Conservation (phyloP, 2,113 vertebrate species). For the Mesocricetus auratus region DNA sequence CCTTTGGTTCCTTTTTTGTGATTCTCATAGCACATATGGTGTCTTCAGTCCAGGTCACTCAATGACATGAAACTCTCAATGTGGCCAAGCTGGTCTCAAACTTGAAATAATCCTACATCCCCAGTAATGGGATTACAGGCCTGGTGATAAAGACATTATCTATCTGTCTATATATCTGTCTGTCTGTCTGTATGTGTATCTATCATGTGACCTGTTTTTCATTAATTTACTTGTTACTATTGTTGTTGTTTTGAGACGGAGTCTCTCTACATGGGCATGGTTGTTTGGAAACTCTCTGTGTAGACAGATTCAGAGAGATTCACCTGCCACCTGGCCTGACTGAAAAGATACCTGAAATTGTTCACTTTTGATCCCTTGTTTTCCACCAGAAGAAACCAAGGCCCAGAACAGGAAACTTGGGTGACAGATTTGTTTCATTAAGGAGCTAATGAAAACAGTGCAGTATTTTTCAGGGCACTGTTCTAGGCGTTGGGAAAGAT, state of each 20-base stretch:
- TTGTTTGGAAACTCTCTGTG: neutral
- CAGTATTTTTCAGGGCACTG: neutral
- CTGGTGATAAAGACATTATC: neutral
- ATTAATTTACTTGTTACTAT: neutral
- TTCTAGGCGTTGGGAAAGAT: neutral
- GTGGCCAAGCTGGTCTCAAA: neutral
- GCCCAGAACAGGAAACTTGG: neutral
- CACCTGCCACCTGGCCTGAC: neutral
- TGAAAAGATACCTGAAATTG: neutral
- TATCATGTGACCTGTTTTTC: neutral
- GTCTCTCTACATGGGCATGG: neutral
- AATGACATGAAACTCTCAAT: neutral
- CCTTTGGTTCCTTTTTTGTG: neutral
- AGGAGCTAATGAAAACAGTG: neutral
- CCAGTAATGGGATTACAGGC: neutral
- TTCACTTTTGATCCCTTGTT: neutral
- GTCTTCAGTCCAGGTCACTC: neutral
- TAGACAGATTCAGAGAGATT: neutral
- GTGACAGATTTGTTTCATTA: neutral
- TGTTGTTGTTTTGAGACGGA: neutral
- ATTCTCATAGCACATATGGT: fast-evolving
- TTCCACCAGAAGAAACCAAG: neutral
- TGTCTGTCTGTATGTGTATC: neutral
- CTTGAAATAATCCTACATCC: neutral
- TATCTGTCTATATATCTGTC: neutral